phyloP scores from a whole-genome alignment of 2,113 vertebrate species.

The Puffinus mauretanicus region DNA sequence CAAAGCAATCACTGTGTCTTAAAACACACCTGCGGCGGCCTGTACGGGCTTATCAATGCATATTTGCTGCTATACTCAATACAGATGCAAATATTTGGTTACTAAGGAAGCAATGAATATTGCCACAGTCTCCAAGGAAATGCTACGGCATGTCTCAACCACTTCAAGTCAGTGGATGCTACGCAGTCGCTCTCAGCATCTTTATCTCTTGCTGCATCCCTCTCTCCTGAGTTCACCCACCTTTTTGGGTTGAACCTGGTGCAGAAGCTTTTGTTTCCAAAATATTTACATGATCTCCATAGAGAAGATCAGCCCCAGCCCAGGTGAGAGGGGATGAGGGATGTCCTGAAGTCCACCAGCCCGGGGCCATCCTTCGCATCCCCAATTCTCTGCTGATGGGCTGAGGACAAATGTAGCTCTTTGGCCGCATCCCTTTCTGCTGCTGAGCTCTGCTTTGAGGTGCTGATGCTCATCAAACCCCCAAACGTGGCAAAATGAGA shows the following conservation, averaged over 20 bases:
- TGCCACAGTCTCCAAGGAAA: background rate
- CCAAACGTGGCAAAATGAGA: background rate
- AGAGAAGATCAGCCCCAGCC: background rate
- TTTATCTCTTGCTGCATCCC: background rate
- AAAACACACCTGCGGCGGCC: background rate
- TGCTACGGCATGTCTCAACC: background rate
- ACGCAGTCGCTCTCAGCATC: background rate
- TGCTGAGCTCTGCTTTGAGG: accelerated
- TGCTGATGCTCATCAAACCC: accelerated
- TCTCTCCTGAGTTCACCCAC: background rate
- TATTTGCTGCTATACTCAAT: background rate
- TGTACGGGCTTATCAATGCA: background rate
- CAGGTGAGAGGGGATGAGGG: background rate
- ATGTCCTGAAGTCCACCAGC: background rate
- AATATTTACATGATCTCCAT: background rate
- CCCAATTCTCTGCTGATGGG: accelerated
- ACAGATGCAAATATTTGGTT: conserved; percentile 34
- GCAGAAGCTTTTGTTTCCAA: background rate
- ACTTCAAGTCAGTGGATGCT: background rate
- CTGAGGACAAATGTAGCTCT: background rate
- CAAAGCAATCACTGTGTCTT: background rate
- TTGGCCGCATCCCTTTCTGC: accelerated
- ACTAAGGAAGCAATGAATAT: background rate
- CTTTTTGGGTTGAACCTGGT: background rate
- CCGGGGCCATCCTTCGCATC: background rate